A percentile compares a stretch with the other conserved stretches of the same genome.
Evolutionary conservation across 2,888 invertebrate genomes (phyloP).

Genomic region (Papilio elwesi): DNA sequence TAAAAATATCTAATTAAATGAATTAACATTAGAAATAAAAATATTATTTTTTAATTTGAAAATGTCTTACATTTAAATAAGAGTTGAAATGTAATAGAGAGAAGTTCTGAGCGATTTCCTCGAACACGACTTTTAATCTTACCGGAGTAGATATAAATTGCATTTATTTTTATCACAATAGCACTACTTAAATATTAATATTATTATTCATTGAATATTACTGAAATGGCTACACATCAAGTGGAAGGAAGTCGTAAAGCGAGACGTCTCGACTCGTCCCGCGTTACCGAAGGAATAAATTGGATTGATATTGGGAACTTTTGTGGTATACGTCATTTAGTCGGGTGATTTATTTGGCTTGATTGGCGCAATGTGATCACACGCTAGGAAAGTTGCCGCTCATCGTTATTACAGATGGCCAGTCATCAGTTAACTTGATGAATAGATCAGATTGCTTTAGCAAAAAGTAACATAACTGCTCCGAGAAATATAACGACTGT

Average conservation of each 20-base stretch:
- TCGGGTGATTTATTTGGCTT: constrained; percentile 32
- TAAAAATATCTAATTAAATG: too few species aligned
- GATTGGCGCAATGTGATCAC: constrained; percentile 31
- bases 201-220: constrained; percentile 23
- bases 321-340: constrained; percentile 26
- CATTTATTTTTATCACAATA: constrained; percentile 10
- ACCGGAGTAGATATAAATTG: neutral
- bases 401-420: constrained; percentile 9
- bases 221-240: constrained; percentile 1
- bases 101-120: too few species aligned
- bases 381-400: constrained; percentile 5
- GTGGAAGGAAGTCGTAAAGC: constrained; percentile 10
- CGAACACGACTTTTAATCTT: neutral
- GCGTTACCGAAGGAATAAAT: constrained; percentile 17
- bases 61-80: too few species aligned
- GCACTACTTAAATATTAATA: constrained; percentile 10
- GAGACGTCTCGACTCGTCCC: neutral
- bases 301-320: constrained; percentile 32
- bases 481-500: too few species aligned
- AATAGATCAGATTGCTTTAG: neutral
- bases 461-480: neutral
- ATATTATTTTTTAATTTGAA: too few species aligned
- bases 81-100: too few species aligned
- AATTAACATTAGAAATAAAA: too few species aligned
- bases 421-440: neutral